A percentile compares a stretch with the other conserved stretches of the same genome.
Evolutionary conservation across 2,888 invertebrate species (phyloP).

Genomic region (Perithous albicinctus): DNA sequence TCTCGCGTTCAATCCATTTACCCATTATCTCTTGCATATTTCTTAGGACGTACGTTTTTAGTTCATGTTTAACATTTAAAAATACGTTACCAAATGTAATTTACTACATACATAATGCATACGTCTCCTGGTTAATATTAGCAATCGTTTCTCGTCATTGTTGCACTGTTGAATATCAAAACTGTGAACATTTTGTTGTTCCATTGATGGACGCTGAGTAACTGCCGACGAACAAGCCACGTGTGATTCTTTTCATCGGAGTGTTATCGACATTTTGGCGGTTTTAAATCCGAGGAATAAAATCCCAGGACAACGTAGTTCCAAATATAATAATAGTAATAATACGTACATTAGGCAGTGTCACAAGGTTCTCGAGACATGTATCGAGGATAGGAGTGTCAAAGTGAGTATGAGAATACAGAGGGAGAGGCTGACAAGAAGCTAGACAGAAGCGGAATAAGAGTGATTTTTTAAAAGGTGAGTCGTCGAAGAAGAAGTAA

Average conservation of each 20-base stretch:
- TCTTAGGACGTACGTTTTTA: neutral
- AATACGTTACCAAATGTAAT: neutral
- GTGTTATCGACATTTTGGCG: neutral
- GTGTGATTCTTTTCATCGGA: neutral
- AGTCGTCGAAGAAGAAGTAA: neutral
- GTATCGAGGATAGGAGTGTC: constrained; percentile 6
- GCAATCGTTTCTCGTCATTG: neutral
- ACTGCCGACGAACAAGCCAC: neutral
- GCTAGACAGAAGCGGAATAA: neutral
- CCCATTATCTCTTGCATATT: constrained; percentile 4
- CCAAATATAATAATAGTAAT: neutral
- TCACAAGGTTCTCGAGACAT: neutral
- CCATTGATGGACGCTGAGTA: neutral
- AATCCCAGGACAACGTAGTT: neutral
- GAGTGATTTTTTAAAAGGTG: neutral
- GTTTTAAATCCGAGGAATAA: neutral
- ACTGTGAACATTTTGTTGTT: neutral
- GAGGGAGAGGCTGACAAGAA: neutral
- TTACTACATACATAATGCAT: neutral
- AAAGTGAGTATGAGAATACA: neutral
- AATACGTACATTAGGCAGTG: neutral
- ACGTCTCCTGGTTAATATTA: neutral
- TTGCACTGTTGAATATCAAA: neutral
- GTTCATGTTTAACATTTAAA: neutral
- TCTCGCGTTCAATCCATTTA: constrained; percentile 20